Base-by-base conservation (phyloP, 2,113 vertebrate genomes). In the Calonectris borealis region DNA sequence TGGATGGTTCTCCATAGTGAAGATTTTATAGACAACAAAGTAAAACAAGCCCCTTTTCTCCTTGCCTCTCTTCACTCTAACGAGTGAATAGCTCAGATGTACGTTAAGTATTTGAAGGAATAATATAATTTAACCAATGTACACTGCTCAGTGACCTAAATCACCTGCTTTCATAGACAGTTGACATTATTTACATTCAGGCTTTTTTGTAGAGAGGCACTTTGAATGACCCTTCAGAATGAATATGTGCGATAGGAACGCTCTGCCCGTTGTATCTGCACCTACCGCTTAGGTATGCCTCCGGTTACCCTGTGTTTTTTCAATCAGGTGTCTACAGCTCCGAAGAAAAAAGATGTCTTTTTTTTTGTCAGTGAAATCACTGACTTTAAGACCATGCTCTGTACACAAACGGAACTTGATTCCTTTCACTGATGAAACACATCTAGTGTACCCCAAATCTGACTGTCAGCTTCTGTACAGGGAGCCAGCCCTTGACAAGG, bases 171-270 rank as follows among this genome's bases (percentile, higher is more conserved):
- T 91, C 78, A 70, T 76, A 94, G 84, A 49, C 18, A 5, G 86
- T 76, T 97, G 92, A 95, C 93, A 93, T 94, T 97, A 94, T 95
- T 97, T 94, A 94, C 93, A 88, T 93, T 95, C 75, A 58, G 66
- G 34, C 29, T 94, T 94, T 94, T 97, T 93, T 73, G 75, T 9
- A 62, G 66, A 87, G 84, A 91, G n/a, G 58, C 32, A 22, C 85
- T 91, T 36, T 86, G 75, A 70, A 91, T 77, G 86, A 87, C 93
- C 94, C 86, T 97, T 94, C 86, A 91, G 86, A 70, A 75, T 26
- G 89, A 83, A 87, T 68, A 58, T 86, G 83, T 3, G 54, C 76
- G 66, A 77, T 36, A 86, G 86, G 76, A 86, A 27, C 70, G 16
- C 80, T 73, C 66, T 55, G 11, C n/a, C 38, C 0, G 0, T 48